Conservation (phyloP, 2,888 invertebrate species). For the Ethmia dodecea region DNA sequence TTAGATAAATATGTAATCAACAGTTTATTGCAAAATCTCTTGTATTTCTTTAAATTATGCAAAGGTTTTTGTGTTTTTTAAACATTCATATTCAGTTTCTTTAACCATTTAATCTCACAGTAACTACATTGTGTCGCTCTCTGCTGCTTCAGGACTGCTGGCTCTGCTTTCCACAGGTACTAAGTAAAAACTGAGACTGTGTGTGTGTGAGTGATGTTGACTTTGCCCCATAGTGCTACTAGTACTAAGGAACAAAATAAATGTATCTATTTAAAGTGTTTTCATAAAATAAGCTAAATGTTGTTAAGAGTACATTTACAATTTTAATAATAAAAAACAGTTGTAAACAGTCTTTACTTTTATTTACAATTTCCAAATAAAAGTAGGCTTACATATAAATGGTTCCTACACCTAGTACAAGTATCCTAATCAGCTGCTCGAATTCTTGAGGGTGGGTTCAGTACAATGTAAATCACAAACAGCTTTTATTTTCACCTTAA, state of each 20-base stretch:
- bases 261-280: conserved; percentile 8
- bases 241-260: not conserved
- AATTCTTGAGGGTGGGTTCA: conserved; percentile 56
- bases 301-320: conserved; percentile 49
- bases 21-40: too few relatives aligned
- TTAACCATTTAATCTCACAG: too few relatives aligned
- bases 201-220: conserved; percentile 21
- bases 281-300: conserved; percentile 18
- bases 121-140: conserved; percentile 95
- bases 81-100: too few relatives aligned
- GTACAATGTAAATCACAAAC: conserved; percentile 40
- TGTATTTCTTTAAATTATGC: too few relatives aligned
- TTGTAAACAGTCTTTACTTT: conserved; percentile 52
- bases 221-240: not conserved
- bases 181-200: conserved; percentile 68
- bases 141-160: conserved; percentile 91
- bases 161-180: conserved; percentile 97
- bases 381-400: conserved; percentile 38
- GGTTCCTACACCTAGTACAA: conserved; percentile 28
- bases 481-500: conserved; percentile 31
- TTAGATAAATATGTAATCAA: too few relatives aligned
- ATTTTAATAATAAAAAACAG: conserved; percentile 47
- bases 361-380: conserved; percentile 71
- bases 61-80: too few relatives aligned
- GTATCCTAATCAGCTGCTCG: conserved; percentile 41